Percentiles rank a stretch among this genome's conserved stretches.
Conservation (phyloP, 2,888 invertebrate species). For the Cosmia trapezina region DNA sequence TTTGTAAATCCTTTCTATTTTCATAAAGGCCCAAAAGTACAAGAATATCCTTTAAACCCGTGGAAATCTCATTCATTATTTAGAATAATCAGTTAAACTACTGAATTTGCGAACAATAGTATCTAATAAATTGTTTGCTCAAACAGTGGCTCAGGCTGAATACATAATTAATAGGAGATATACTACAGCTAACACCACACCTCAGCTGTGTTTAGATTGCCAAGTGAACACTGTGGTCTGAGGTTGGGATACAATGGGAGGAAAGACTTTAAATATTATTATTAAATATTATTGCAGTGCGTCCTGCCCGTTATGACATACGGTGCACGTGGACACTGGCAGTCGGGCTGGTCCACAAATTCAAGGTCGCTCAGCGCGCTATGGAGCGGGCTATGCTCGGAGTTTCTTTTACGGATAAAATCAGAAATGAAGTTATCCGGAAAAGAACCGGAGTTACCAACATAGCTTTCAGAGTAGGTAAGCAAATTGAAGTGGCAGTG, state of each 20-base stretch:
- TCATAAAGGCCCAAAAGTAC: slow-evolving; percentile 9
- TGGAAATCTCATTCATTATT: slow-evolving; percentile 37
- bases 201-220: slow-evolving; percentile 33
- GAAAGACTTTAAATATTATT: neutral
- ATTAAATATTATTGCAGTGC: too few relatives aligned
- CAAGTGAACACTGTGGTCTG: slow-evolving; percentile 37
- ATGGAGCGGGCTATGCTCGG: too few relatives aligned
- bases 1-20: neutral
- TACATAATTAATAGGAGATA: slow-evolving; percentile 52
- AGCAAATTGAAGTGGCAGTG: too few relatives aligned
- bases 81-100: slow-evolving; percentile 43
- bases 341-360: too few relatives aligned
- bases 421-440: too few relatives aligned
- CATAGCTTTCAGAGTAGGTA: too few relatives aligned
- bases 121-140: slow-evolving; percentile 45
- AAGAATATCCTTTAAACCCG: slow-evolving; percentile 12
- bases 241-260: slow-evolving; percentile 1
- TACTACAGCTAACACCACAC: slow-evolving; percentile 12
- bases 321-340: too few relatives aligned
- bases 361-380: too few relatives aligned
- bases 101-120: slow-evolving; percentile 30
- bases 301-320: too few relatives aligned
- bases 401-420: too few relatives aligned
- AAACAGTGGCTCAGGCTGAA: slow-evolving; percentile 40
- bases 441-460: too few relatives aligned